phyloP scores from a whole-genome alignment of 2,888 invertebrate genomes.

The Apodemia zela region DNA sequence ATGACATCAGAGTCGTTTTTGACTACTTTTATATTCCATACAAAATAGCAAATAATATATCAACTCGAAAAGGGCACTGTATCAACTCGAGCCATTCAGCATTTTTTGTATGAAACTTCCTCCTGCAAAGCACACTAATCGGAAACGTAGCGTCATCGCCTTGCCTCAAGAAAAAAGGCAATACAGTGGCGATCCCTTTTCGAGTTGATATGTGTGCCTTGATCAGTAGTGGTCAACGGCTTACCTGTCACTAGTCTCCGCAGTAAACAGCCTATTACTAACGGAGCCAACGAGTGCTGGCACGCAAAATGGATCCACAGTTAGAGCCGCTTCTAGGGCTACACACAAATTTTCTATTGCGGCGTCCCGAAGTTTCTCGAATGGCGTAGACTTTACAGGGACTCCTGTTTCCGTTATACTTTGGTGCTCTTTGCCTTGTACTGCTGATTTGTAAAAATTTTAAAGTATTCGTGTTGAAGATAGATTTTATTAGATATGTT shows the following conservation, averaged over 20 bases:
- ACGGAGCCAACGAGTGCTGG: slow-evolving; percentile 97
- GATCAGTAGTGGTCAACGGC: slow-evolving; percentile 9
- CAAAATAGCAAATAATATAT: too few relatives aligned
- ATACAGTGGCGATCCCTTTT: too few relatives aligned
- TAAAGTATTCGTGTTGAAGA: not conserved
- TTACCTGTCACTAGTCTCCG: slow-evolving; percentile 92
- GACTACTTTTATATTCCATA: too few relatives aligned
- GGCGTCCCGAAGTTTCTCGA: slow-evolving; percentile 95
- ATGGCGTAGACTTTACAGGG: slow-evolving; percentile 82
- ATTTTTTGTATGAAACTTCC: too few relatives aligned
- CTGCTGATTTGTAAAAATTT: slow-evolving; percentile 42
- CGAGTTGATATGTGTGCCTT: not conserved
- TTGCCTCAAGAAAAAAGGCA: too few relatives aligned
- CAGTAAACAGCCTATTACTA: slow-evolving; percentile 96
- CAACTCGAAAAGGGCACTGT: too few relatives aligned
- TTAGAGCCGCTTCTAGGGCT: slow-evolving; percentile 93
- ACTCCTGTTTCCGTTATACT: slow-evolving; percentile 76
- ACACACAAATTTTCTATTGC: slow-evolving; percentile 98
- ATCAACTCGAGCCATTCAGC: too few relatives aligned
- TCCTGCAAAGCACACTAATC: too few relatives aligned
- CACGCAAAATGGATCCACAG: slow-evolving; percentile 94
- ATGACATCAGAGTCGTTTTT: too few relatives aligned
- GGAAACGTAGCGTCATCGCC: too few relatives aligned
- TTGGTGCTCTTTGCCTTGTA: slow-evolving; percentile 84
- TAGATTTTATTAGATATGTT: too few relatives aligned